Percentiles rank a stretch among this genome's conserved stretches.
phyloP scores from a whole-genome alignment of 2,797 vertebrate species.

The Melanotaenia maccullochi region DNA sequence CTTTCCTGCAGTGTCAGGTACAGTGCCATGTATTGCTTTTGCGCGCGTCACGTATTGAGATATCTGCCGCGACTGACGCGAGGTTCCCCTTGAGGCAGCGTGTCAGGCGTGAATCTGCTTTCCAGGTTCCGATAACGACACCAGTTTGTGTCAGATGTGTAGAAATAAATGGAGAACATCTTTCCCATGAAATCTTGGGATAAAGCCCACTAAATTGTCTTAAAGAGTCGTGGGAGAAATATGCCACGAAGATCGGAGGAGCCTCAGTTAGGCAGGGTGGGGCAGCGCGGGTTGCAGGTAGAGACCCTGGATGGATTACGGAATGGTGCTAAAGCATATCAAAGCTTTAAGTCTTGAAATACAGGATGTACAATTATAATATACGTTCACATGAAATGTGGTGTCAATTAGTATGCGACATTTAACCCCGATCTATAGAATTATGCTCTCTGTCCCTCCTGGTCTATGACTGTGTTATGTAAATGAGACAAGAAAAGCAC shows the following conservation, averaged over 20 bases:
- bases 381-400: not conserved
- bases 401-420: constrained; percentile 7
- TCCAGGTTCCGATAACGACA: constrained; percentile 1
- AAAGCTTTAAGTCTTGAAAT: not conserved
- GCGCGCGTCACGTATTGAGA: constrained; percentile 32
- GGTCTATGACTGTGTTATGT: constrained; percentile 23
- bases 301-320: constrained; percentile 1
- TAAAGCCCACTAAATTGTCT: not conserved
- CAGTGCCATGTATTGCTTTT: constrained; percentile 10
- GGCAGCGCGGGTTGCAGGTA: constrained; percentile 61
- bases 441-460: constrained; percentile 20
- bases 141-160: constrained; percentile 11
- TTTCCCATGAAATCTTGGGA: not conserved
- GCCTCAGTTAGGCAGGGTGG: constrained; percentile 53
- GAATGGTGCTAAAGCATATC: constrained; percentile 11
- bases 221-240: not conserved
- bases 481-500: constrained; percentile 40
- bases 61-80: constrained; percentile 35
- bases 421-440: constrained; percentile 25
- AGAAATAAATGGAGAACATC: not conserved
- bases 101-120: constrained; percentile 21
- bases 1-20: not conserved
- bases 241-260: constrained; percentile 5
- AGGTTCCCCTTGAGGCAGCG: constrained; percentile 44
- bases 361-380: constrained; percentile 18